phyloP scores from a whole-genome alignment of 2,113 vertebrate genomes.

The Rhagologus leucostigma region DNA sequence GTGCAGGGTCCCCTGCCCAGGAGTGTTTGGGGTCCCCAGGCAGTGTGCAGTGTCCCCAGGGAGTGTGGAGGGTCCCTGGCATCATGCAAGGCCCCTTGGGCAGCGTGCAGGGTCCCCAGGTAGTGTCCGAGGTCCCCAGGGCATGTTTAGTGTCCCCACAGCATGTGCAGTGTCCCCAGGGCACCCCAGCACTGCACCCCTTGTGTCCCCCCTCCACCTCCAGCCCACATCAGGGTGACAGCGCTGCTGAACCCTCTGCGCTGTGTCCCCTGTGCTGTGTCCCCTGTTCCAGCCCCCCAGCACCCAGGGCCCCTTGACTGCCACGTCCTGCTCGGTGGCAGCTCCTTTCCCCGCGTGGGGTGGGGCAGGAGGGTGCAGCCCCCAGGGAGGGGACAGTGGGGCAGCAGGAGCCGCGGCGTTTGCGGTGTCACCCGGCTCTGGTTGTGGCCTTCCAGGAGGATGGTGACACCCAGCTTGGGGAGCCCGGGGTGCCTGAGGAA shows the following conservation, averaged over 20 bases:
- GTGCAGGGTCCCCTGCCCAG: neutral
- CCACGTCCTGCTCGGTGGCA: rapidly evolving
- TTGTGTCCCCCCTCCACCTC: neutral
- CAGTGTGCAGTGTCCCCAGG: neutral
- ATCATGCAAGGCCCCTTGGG: neutral
- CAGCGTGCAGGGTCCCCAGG: neutral
- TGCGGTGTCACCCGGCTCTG: neutral
- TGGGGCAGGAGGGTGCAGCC: neutral
- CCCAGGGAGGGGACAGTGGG: neutral
- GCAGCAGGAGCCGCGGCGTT: neutral
- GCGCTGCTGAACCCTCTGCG: neutral
- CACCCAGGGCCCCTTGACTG: neutral
- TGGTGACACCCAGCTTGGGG: neutral
- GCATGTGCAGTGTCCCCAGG: neutral
- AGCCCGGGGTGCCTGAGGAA: neutral
- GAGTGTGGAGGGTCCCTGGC: neutral
- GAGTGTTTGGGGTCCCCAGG: neutral
- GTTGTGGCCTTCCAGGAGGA: neutral
- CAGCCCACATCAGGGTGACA: neutral
- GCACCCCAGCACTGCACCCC: neutral
- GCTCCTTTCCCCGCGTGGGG: neutral
- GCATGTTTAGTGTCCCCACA: neutral
- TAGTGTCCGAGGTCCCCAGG: neutral
- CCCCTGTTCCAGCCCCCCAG: neutral
- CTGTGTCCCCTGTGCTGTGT: neutral